Percentiles rank a stretch among this genome's conserved stretches.
These are phyloP conservation scores for Phalacrocorax pelagicus DNA, from an alignment of 2,113 vertebrate genomes.

Conservation along the genomic window DNA sequence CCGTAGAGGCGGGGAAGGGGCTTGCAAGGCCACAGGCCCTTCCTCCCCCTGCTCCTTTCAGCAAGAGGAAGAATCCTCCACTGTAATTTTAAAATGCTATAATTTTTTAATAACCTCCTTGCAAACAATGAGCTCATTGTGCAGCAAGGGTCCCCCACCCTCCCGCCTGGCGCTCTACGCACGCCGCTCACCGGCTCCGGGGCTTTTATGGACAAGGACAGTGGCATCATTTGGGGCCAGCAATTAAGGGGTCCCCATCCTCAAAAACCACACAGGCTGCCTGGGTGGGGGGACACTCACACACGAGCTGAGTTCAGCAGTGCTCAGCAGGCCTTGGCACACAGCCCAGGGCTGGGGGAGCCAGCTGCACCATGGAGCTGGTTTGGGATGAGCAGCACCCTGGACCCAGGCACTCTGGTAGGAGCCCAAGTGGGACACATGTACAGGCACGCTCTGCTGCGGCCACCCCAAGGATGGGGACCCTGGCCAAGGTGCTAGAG, in stretches of 20 bases:
- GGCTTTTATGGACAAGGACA: neutral
- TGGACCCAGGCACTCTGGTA: neutral
- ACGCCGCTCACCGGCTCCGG: neutral
- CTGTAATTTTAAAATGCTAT: conserved; percentile 58
- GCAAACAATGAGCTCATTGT: conserved; percentile 62
- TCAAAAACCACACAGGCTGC: neutral
- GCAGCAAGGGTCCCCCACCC: neutral
- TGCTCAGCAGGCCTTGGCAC: neutral
- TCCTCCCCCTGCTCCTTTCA: neutral
- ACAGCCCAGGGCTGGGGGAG: neutral
- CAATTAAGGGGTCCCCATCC: neutral
- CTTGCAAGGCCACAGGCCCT: neutral
- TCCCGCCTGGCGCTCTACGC: neutral
- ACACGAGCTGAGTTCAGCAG: rapidly evolving
- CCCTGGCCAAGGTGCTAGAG: conserved; percentile 47
- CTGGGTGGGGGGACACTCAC: neutral
- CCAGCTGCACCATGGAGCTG: neutral
- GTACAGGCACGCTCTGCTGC: rapidly evolving
- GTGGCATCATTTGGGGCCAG: neutral
- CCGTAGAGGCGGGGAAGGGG: neutral
- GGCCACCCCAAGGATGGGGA: neutral
- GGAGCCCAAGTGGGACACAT: neutral
- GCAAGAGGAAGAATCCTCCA: conserved; percentile 43
- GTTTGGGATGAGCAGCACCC: neutral
- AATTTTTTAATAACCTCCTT: conserved; percentile 60